phyloP scores from a whole-genome alignment of 2,113 vertebrate genomes.

The Sterna hirundo region DNA sequence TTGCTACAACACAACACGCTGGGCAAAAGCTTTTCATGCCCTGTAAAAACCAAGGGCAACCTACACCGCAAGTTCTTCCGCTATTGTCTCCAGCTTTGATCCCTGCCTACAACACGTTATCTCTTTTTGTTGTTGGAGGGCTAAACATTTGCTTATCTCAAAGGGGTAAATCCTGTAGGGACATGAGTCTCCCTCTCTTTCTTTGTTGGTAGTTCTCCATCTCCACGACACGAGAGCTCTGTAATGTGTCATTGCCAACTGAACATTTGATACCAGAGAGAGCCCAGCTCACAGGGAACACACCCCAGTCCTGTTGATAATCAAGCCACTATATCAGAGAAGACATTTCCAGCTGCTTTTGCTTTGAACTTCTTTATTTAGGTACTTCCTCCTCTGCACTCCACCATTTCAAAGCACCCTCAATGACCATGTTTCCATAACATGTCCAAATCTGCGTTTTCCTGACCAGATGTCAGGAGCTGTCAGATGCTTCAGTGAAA shows the following conservation, averaged over 20 bases:
- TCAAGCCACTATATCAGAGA: background rate
- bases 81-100: background rate
- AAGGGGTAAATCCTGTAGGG: background rate
- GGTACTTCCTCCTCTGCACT: background rate
- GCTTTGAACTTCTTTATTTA: background rate
- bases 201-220: background rate
- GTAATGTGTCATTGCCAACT: background rate
- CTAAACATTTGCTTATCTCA: background rate
- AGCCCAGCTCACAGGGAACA: background rate
- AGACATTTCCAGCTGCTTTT: background rate
- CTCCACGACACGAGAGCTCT: rapidly evolving
- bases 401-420: background rate
- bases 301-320: background rate
- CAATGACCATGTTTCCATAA: background rate
- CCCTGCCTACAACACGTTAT: background rate
- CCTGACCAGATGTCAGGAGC: background rate
- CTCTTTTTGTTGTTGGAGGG: background rate
- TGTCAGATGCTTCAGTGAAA: background rate
- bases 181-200: background rate
- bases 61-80: background rate
- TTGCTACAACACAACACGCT: background rate
- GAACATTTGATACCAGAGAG: background rate
- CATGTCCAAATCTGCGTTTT: background rate
- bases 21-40: background rate
- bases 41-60: background rate